These are phyloP conservation scores for Drosophila repleta DNA, from an alignment of 1,140 invertebrate species.

Conservation along the genomic window DNA sequence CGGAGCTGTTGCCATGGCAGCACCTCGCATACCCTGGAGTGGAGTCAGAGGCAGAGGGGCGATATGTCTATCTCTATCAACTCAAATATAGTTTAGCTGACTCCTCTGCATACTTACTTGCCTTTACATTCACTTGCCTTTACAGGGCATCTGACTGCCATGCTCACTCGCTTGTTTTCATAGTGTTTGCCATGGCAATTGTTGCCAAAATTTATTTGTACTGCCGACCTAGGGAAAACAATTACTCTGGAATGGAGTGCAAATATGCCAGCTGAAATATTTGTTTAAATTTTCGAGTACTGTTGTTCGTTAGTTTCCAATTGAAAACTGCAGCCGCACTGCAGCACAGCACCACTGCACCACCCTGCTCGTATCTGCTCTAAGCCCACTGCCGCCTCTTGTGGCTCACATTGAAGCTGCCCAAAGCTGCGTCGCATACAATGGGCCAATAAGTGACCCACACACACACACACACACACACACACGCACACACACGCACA, in stretches of 20 bases:
- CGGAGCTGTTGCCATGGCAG: constrained; percentile 2
- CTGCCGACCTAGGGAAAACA: constrained; percentile 70
- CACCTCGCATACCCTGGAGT: constrained; percentile 7
- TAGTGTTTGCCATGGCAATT: constrained; percentile 44
- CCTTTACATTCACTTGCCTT: too few relatives aligned
- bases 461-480: constrained; percentile 23
- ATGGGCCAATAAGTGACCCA: constrained; percentile 71
- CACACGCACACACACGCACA: constrained; percentile 5
- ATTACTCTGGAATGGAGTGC: constrained; percentile 67
- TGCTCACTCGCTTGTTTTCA: constrained; percentile 11
- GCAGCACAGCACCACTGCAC: constrained; percentile 13
- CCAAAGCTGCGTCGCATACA: constrained; percentile 53
- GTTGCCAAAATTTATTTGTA: constrained; percentile 68
- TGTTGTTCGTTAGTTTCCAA: constrained; percentile 44
- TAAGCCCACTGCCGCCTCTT: constrained; percentile 1
- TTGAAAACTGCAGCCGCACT: constrained; percentile 18
- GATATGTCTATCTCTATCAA: background rate
- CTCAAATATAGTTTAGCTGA: background rate
- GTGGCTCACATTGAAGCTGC: constrained; percentile 14
- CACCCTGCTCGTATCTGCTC: background rate
- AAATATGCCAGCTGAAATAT: constrained; percentile 75
- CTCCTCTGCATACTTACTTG: background rate
- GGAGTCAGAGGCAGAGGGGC: too few relatives aligned
- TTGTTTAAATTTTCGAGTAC: constrained; percentile 63
- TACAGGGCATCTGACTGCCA: constrained; percentile 10